phyloP scores from a whole-genome alignment of 2,113 vertebrate genomes.

The Pelecanus crispus region DNA sequence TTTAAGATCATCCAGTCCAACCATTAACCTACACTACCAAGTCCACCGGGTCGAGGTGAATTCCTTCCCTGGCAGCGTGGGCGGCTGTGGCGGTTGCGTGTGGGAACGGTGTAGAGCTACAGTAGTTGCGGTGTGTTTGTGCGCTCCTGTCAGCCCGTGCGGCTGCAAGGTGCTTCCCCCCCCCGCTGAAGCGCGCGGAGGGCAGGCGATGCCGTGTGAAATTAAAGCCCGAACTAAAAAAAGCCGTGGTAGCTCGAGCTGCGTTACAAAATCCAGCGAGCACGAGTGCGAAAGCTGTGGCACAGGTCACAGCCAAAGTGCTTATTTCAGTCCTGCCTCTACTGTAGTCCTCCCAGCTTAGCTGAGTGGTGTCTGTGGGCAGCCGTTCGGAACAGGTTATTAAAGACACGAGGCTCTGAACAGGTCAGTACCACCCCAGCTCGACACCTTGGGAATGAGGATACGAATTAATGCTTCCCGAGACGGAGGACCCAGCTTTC shows the following conservation, averaged over 20 bases:
- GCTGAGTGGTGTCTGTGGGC: neutral
- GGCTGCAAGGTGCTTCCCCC: neutral
- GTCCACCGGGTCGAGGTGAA: no score
- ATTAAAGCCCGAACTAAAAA: neutral
- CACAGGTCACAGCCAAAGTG: neutral
- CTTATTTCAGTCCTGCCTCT: neutral
- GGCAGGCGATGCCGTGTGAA: neutral
- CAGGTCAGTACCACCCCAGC: neutral
- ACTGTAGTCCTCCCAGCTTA: neutral
- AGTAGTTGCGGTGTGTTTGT: neutral
- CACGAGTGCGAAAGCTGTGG: neutral
- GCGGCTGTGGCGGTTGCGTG: no score
- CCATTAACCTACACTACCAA: no score
- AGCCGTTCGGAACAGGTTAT: neutral
- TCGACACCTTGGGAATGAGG: neutral
- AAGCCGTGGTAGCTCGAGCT: neutral
- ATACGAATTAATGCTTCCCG: neutral
- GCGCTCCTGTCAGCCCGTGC: fast-evolving
- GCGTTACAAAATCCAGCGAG: neutral
- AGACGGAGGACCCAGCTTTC: neutral
- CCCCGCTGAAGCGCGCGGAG: neutral
- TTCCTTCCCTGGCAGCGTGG: no score
- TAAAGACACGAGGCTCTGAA: neutral
- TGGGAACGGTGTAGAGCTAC: neutral
- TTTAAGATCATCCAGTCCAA: no score